Percentiles rank a stretch among this genome's conserved stretches.
Conservation (phyloP, 1,140 invertebrate genomes). For the Aphidius gifuensis region DNA sequence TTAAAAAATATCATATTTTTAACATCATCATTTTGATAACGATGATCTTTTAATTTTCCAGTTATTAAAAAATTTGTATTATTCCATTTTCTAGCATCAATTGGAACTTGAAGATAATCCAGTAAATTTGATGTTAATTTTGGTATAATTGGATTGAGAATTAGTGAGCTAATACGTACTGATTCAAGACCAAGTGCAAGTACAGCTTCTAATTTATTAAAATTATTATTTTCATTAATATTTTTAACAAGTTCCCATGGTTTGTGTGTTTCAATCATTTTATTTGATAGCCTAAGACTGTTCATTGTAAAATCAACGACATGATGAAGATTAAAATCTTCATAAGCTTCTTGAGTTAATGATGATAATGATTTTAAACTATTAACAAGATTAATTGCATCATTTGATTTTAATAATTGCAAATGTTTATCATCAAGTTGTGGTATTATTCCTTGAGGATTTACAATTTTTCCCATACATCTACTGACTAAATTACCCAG, state of each 20-base stretch:
- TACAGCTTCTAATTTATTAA: conserved; percentile 64
- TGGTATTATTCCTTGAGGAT: conserved; percentile 75
- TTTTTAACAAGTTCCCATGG: conserved; percentile 82
- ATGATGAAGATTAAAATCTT: conserved; percentile 79
- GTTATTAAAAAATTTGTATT: conserved; percentile 38
- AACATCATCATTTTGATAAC: neutral
- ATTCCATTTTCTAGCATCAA: conserved; percentile 56
- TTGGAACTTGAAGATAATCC: conserved; percentile 63
- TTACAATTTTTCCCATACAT: conserved; percentile 72
- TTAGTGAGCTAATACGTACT: conserved; percentile 71
- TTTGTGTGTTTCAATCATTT: conserved; percentile 78
- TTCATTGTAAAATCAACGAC: conserved; percentile 75
- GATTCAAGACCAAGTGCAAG: conserved; percentile 83
- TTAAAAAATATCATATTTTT: conserved; percentile 17
- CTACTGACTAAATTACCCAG: conserved; percentile 88
- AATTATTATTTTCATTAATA: conserved; percentile 49
- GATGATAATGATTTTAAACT: conserved; percentile 52
- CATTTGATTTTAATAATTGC: conserved; percentile 58
- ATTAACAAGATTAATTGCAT: conserved; percentile 61
- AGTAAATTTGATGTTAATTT: conserved; percentile 64
- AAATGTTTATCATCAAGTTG: conserved; percentile 44
- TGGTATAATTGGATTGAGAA: conserved; percentile 84
- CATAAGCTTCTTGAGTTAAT: conserved; percentile 66
- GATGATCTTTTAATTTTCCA: neutral
- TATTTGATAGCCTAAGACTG: conserved; percentile 74